phyloP scores from a whole-genome alignment of 2,113 vertebrate genomes.

The Chaetorhynchus papuensis region DNA sequence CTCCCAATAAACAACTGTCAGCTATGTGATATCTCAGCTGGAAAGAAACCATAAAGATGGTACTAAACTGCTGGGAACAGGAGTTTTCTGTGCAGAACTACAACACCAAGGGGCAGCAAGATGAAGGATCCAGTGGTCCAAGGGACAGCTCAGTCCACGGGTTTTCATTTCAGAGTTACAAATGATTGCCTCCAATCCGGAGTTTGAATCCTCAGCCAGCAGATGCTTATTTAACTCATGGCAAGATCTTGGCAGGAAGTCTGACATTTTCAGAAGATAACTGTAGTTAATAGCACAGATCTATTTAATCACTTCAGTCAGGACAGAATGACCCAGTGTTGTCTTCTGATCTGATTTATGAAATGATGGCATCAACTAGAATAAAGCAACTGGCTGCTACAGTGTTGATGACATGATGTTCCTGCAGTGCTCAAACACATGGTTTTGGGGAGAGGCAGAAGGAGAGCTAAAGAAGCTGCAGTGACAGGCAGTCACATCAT shows the following conservation, averaged over 20 bases:
- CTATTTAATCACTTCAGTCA: conserved; percentile 22
- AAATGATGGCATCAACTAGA: not conserved
- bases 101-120: not conserved
- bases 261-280: conserved; percentile 28
- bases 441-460: not conserved
- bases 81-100: not conserved
- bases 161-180: not conserved
- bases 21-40: not conserved
- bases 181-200: accelerated
- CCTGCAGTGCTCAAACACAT: not conserved
- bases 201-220: not conserved
- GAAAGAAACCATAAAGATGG: not conserved
- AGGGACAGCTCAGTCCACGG: accelerated
- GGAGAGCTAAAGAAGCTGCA: not conserved
- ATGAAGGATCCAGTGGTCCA: not conserved
- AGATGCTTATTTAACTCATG: conserved; percentile 3
- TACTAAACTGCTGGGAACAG: not conserved
- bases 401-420: not conserved
- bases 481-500: not conserved
- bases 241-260: conserved; percentile 37
- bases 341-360: conserved; percentile 39
- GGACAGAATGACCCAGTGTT: conserved; percentile 46
- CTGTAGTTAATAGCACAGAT: conserved; percentile 10
- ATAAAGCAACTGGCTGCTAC: not conserved
- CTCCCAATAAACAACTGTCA: not conserved